A percentile compares a stretch with the other conserved stretches of the same genome.
These are phyloP conservation scores for Periparus ater DNA, from an alignment of 2,797 vertebrate genomes.

Conservation along the genomic window DNA sequence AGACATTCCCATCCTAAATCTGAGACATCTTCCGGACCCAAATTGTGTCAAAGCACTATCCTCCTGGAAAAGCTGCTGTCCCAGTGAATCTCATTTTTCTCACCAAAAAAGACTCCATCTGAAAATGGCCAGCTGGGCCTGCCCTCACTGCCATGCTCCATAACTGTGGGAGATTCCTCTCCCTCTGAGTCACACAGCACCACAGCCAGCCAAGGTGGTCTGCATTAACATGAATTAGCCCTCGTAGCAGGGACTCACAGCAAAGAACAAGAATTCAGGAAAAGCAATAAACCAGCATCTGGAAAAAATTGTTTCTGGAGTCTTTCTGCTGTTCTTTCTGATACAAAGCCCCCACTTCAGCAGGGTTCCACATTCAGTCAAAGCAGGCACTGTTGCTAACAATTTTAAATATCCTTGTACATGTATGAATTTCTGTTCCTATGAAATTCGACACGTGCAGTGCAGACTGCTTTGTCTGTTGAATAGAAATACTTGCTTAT, in stretches of 20 bases:
- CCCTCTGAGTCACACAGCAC: neutral
- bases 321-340: neutral
- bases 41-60: neutral
- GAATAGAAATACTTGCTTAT: neutral
- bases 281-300: neutral
- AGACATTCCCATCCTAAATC: neutral
- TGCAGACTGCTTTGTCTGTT: neutral
- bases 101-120: neutral
- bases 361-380: neutral
- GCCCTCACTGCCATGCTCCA: neutral
- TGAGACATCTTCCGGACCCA: neutral
- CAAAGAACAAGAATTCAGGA: neutral
- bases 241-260: neutral
- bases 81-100: neutral
- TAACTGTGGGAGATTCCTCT: neutral
- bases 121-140: neutral
- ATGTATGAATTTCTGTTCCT: neutral
- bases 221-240: neutral
- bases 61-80: neutral
- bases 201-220: neutral
- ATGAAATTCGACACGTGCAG: neutral
- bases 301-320: neutral
- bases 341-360: neutral
- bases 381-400: rapidly evolving
- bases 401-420: neutral